Conservation (phyloP, 2,113 vertebrate species). For the Boulengeromyrus knoepffleri region DNA sequence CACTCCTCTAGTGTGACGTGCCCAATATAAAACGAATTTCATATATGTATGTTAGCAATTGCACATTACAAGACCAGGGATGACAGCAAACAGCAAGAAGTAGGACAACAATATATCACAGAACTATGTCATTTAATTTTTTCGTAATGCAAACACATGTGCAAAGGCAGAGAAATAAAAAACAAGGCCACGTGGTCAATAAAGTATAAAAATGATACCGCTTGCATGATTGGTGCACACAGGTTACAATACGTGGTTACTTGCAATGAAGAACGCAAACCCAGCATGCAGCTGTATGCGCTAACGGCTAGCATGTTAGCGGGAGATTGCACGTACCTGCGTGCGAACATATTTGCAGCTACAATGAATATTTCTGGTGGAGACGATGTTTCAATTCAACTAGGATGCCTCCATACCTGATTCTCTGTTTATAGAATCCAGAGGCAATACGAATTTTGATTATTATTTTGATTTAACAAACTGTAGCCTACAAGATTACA, state of each 20-base stretch:
- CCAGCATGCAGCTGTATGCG: background rate
- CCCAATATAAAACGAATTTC: background rate
- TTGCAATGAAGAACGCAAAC: slow-evolving; percentile 18
- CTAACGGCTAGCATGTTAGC: background rate
- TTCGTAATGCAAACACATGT: slow-evolving; percentile 89
- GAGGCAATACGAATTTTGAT: background rate
- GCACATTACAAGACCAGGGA: background rate
- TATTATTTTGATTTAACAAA: background rate
- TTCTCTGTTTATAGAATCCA: background rate
- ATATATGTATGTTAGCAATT: background rate
- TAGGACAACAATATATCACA: slow-evolving; percentile 38
- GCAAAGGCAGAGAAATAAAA: slow-evolving; percentile 74
- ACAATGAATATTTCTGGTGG: background rate
- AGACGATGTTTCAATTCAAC: background rate
- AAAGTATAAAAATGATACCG: slow-evolving; percentile 55
- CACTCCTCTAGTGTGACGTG: background rate
- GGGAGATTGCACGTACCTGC: background rate
- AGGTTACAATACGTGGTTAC: slow-evolving; percentile 42
- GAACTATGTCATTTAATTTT: slow-evolving; percentile 79
- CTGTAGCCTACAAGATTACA: background rate
- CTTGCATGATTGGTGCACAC: slow-evolving; percentile 43
- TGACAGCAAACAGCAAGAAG: background rate
- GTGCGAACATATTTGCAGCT: background rate
- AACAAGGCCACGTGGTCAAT: slow-evolving; percentile 65
- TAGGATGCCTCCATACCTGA: background rate